Evolutionary conservation across 2,113 vertebrate genomes (phyloP).

Genomic region (Eulemur rufifrons): DNA sequence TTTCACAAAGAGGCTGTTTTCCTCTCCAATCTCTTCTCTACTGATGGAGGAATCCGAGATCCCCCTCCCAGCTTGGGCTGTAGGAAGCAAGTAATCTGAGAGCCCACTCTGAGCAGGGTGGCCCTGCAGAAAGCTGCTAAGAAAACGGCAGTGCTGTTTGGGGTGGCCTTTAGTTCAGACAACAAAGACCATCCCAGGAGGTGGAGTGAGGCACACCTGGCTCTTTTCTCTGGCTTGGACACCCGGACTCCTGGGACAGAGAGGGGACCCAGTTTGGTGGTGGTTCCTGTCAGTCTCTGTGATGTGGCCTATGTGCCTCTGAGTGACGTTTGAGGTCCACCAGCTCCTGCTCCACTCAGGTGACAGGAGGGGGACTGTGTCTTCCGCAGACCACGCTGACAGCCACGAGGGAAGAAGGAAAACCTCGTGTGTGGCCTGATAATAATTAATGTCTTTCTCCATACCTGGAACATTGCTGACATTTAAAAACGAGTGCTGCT

Average conservation of each 20-base stretch:
- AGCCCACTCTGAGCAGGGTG: neutral
- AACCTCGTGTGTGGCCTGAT: neutral
- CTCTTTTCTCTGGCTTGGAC: neutral
- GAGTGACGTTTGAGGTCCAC: neutral
- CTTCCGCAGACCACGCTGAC: neutral
- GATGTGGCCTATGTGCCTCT: neutral
- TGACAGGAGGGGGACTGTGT: neutral
- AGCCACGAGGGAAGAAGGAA: neutral
- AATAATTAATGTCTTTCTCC: neutral
- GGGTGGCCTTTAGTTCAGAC: neutral
- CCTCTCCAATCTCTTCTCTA: slow-evolving; percentile 6
- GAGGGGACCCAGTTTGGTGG: neutral
- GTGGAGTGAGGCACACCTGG: too few species aligned
- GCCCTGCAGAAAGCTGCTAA: neutral
- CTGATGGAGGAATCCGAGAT: neutral
- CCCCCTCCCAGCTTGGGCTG: neutral
- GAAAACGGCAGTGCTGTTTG: neutral
- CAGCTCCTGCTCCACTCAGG: neutral
- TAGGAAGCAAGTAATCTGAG: slow-evolving; percentile 9
- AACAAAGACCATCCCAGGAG: neutral
- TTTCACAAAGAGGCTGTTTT: slow-evolving; percentile 72
- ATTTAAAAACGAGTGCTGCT: neutral
- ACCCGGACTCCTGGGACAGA: neutral
- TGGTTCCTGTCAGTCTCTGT: neutral
- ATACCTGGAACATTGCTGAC: neutral